Evolutionary conservation across 2,797 vertebrate genomes (phyloP), one percentile per base, ranked within the genome.

Genomic region (Coregonus sp.): DNA sequence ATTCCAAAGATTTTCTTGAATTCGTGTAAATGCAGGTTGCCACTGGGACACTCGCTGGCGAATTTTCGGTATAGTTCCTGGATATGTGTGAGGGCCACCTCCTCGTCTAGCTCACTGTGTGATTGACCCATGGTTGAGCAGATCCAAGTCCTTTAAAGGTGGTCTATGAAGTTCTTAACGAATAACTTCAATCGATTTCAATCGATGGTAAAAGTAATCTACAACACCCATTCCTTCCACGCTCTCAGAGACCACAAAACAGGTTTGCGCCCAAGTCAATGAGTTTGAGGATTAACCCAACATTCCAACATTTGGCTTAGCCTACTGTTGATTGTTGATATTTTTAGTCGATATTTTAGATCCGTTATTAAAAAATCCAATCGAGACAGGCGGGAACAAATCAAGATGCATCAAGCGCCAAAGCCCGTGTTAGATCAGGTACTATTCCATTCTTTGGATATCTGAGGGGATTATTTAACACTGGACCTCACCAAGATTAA

Each of bases 1-100:
- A 92, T 73, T 4, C 91, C 88, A 81, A 95, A 95, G 80, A 95
- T 92, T 2, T 40, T 88, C 82, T 92, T 95, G 80, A 94, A 94
- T 56, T 94, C 92, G 0, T 94, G 92, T 0, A 94, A 14, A 72
- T 92, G 89, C 51, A 95, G 70, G 1, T 91, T 89, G 2, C 92
- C 93, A 16, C 94, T 94, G 0, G 94, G 93, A 56, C 93, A 94
- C 50, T 93, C 92, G 0, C 29, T 84, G 0, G 93, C 90, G 86
- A 93, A 94, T 73, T 81, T 94, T 0, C 91, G 87, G 81, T 93
- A 94, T 0, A 94, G 86, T 15, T 89, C 88, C 86, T 95, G 93
- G 37, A 95, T 92, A 74, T 93, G 81, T 7, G 89, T 56, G 0
- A 93, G 87, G 5, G 88, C 82, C 71, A 94, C 91, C 52, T 93